phyloP scores from a whole-genome alignment of 2,797 vertebrate species.

The Pangasius sanitwongsei region DNA sequence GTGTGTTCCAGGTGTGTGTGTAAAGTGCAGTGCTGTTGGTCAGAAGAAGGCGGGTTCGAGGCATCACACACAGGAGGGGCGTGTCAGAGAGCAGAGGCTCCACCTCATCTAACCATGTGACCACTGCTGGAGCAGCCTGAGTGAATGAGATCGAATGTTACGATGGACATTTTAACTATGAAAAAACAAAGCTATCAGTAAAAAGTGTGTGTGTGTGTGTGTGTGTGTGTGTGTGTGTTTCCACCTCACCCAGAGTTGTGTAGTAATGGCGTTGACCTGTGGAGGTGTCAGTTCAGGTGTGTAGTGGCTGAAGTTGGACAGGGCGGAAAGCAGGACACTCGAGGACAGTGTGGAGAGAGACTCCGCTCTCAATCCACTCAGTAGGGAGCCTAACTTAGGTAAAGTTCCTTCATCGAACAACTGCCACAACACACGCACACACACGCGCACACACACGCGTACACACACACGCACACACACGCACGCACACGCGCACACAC shows the following conservation, averaged over 20 bases:
- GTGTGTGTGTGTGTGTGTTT: constrained; percentile 5
- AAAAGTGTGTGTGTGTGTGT: neutral
- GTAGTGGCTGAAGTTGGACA: constrained; percentile 66
- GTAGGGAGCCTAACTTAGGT: constrained; percentile 69
- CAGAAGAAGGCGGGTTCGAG: constrained; percentile 61
- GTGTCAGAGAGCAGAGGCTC: constrained; percentile 70
- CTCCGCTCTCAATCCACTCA: constrained; percentile 73
- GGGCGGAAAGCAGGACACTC: constrained; percentile 65
- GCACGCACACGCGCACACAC: too few species aligned
- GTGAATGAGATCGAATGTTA: neutral
- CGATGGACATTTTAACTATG: neutral
- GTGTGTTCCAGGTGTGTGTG: neutral
- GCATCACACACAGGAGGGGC: constrained; percentile 71
- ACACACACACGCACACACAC: neutral
- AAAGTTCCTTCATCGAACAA: constrained; percentile 61
- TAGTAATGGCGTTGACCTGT: constrained; percentile 70
- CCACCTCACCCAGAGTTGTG: constrained; percentile 76
- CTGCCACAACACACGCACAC: constrained; percentile 50
- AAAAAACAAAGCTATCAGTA: neutral
- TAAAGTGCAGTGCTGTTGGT: constrained; percentile 45
- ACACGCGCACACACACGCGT: neutral
- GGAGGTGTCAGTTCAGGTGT: constrained; percentile 59
- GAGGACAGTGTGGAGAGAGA: constrained; percentile 65
- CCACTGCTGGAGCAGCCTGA: constrained; percentile 70
- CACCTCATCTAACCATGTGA: constrained; percentile 68